Base-by-base conservation (phyloP, 2,888 invertebrate species). In the Eupithecia tripunctaria region DNA sequence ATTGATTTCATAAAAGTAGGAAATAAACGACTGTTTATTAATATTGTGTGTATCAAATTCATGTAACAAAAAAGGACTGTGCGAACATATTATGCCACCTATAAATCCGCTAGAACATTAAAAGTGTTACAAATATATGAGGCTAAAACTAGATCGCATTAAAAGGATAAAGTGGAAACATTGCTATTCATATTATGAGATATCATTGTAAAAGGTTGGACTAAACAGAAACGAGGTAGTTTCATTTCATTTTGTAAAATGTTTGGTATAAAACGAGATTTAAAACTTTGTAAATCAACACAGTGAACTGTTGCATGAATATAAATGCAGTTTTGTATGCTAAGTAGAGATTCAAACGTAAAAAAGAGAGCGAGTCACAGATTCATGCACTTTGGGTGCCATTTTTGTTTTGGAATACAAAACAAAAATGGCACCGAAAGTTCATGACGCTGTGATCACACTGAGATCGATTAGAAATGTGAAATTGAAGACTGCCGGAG, bases 401-500 rank as follows among this genome's bases (percentile, higher is more conserved):
- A n/a, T n/a, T n/a, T n/a, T n/a, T n/a, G n/a, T n/a, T n/a, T n/a
- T n/a, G n/a, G n/a, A 60, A 60, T 1, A 62, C 3, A 62, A 62
- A 29, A 32, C 32, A 62, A 68, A 60, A 60, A n/a, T 59, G 14
- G n/a, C 36, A 25, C 7, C 15, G 32, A 68, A 74, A 74, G 70
- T 71, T 74, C 41, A 73, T 32, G 27, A n/a, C 62, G 67, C 68
- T 59, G 29, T 72, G n/a, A n/a, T n/a, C n/a, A n/a, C n/a, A n/a
- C 66, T 70, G 69, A 32, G 70, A 73, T 68, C 71, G 73, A 78
- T 76, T 74, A 68, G 68, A 76, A 74, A 72, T 70, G 41, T 65
- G 68, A 73, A 76, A 69, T 73, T 74, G 68, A 63, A 66, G 71
- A 70, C 71, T 74, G 72, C 71, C 71, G 74, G 71, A 70, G 70